Evolutionary conservation across 2,888 invertebrate species (phyloP).

Genomic region (Tholera decimalis): DNA sequence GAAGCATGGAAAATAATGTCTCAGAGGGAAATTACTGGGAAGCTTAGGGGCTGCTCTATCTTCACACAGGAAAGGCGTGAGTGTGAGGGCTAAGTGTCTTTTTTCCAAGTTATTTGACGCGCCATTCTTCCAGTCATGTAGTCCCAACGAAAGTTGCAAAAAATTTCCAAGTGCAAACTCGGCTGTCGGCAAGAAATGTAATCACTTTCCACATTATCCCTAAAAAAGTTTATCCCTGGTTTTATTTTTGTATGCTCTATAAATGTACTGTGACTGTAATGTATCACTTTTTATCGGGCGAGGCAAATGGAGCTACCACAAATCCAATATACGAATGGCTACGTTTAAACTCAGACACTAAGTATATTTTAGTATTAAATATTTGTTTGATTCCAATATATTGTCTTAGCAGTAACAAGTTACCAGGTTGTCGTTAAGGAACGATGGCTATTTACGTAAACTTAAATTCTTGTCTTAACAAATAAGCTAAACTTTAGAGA

Average conservation of each 20-base stretch:
- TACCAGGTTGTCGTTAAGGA: conserved; percentile 23
- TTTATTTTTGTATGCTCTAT: conserved; percentile 39
- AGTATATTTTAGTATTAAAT: conserved; percentile 33
- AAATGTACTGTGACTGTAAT: conserved; percentile 47
- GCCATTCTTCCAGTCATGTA: conserved; percentile 71
- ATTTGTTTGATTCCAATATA: conserved; percentile 39
- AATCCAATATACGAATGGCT: conserved; percentile 48
- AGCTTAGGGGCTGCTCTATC: conserved; percentile 73
- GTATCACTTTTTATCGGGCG: conserved; percentile 51
- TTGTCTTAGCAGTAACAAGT: conserved; percentile 35
- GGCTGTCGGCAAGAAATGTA: conserved; percentile 71
- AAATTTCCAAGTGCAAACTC: conserved; percentile 70
- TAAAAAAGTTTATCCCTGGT: conserved; percentile 48
- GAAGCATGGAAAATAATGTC: conserved; percentile 82
- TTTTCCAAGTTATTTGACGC: conserved; percentile 85
- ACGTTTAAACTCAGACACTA: conserved; percentile 22
- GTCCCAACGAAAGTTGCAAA: conserved; percentile 71
- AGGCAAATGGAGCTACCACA: conserved; percentile 43
- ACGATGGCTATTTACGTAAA: conserved; percentile 20
- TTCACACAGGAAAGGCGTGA: conserved; percentile 75
- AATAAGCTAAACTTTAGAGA: not conserved
- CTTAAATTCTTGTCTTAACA: conserved; percentile 1
- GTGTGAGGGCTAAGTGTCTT: conserved; percentile 84
- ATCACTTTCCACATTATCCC: conserved; percentile 71
- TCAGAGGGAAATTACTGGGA: conserved; percentile 80